These are phyloP conservation scores for Syngnathus scovelli DNA, from an alignment of 2,113 vertebrate genomes.

Conservation along the genomic window DNA sequence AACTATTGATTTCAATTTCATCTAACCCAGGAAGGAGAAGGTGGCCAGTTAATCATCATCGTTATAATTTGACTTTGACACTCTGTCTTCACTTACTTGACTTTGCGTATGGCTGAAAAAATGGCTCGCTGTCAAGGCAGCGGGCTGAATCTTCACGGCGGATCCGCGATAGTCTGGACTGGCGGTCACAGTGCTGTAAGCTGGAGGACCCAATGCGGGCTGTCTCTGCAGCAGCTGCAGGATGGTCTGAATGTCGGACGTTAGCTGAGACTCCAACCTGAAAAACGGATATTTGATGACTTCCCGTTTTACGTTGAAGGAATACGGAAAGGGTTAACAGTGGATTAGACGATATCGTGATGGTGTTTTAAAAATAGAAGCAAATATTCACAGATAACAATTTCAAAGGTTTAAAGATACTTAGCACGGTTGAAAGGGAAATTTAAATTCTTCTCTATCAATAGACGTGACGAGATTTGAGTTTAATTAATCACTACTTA, in stretches of 20 bases:
- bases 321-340: too few species aligned
- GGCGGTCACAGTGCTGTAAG: constrained; percentile 88
- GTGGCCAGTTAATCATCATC: not conserved
- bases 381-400: too few species aligned
- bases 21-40: not conserved
- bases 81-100: constrained; percentile 67
- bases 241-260: constrained; percentile 90
- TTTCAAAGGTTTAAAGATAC: too few species aligned
- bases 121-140: constrained; percentile 75
- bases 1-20: not conserved
- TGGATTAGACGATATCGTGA: too few species aligned
- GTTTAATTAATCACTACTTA: too few species aligned
- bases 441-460: too few species aligned
- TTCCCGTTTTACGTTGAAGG: too few species aligned
- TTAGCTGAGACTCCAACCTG: constrained; percentile 95
- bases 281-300: constrained; percentile 11
- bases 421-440: too few species aligned
- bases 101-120: constrained; percentile 77
- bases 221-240: constrained; percentile 92
- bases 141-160: constrained; percentile 69
- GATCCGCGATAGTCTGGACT: constrained; percentile 79
- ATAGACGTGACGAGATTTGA: too few species aligned
- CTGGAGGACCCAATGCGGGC: constrained; percentile 82
- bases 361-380: too few species aligned
- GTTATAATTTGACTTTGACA: not conserved